Percentiles rank a stretch among this genome's conserved stretches.
Conservation (phyloP, 2,888 invertebrate genomes). For the Pteria penguin region DNA sequence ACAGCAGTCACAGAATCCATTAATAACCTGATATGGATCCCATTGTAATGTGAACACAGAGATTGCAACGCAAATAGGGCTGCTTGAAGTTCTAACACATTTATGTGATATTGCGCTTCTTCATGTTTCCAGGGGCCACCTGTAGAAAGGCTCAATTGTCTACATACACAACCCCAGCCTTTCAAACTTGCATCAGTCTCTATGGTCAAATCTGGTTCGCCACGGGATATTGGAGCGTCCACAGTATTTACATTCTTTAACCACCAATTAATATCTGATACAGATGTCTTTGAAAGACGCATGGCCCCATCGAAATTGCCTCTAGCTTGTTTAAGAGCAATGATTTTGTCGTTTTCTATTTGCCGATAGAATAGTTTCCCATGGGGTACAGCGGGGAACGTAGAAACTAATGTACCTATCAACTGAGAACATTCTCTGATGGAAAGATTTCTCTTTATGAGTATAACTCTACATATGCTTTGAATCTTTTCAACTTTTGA, state of each 20-base stretch:
- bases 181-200: neutral
- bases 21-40: conserved; percentile 12
- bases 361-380: conserved; percentile 22
- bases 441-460: neutral
- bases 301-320: neutral
- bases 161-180: neutral
- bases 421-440: conserved; percentile 9
- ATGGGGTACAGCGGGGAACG: conserved; percentile 18
- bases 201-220: no score
- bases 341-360: conserved; percentile 27
- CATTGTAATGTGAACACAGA: conserved; percentile 4
- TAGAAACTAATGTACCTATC: conserved; percentile 24
- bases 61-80: conserved; percentile 17
- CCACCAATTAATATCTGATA: neutral
- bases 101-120: no score
- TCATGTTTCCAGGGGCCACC: no score
- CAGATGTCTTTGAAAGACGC: neutral
- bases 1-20: conserved; percentile 12
- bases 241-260: neutral
- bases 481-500: no score
- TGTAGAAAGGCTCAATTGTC: neutral
- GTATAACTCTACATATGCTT: neutral
- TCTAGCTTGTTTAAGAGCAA: neutral
- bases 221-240: neutral
- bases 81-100: no score